Conservation (phyloP, 92 coral and sea anemone genomes). For the Bergia sp. region DNA sequence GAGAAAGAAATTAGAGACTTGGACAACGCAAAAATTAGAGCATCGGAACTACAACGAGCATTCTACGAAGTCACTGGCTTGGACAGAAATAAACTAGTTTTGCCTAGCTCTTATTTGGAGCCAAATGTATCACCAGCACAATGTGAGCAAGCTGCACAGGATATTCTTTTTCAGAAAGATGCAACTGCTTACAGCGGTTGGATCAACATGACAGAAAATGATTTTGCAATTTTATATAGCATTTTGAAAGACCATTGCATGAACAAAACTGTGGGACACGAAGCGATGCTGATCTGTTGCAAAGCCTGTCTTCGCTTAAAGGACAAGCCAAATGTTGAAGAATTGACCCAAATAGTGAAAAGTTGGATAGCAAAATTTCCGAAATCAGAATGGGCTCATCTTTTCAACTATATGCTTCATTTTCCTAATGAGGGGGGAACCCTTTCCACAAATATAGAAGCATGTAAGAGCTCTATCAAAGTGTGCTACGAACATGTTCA, state of each 20-base stretch:
- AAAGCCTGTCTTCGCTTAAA: constrained; percentile 9
- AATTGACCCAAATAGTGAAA: not conserved
- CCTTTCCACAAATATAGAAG: constrained; percentile 13
- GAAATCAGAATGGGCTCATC: constrained; percentile 45
- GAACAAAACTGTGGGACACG: constrained; percentile 1
- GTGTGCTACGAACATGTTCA: not conserved
- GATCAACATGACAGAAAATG: not conserved
- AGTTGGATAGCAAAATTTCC: constrained; percentile 8
- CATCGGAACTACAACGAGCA: not conserved
- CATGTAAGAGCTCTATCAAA: constrained; percentile 9
- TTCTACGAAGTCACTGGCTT: constrained; percentile 34
- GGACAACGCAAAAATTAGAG: constrained; percentile 1
- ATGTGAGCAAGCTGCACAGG: constrained; percentile 11
- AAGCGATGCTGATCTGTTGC: constrained; percentile 19
- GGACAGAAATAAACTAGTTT: not conserved
- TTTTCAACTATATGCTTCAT: constrained; percentile 39
- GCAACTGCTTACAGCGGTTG: constrained; percentile 35
- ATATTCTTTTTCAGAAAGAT: constrained; percentile 11
- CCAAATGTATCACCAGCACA: not conserved
- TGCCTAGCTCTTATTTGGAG: not conserved
- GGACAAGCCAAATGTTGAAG: not conserved
- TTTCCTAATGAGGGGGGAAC: constrained; percentile 12
- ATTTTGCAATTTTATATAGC: not conserved
- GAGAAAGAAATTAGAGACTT: not conserved
- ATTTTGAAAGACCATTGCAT: not conserved